phyloP scores from a whole-genome alignment of 2,113 vertebrate genomes.

The Plotosus lineatus region DNA sequence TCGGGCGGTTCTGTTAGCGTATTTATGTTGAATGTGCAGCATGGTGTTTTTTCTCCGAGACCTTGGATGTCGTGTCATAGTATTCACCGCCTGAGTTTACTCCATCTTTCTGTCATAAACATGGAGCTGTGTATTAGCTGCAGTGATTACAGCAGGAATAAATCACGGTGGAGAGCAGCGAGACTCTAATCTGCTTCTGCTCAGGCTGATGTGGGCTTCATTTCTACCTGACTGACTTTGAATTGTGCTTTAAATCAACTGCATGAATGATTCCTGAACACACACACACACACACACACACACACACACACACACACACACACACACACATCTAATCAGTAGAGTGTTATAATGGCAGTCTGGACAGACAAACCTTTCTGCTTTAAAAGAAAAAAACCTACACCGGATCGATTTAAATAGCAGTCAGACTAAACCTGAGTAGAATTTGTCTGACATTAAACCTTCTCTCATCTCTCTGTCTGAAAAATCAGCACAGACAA shows the following conservation, averaged over 20 bases:
- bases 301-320: constrained; percentile 27
- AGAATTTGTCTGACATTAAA: background rate
- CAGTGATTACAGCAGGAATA: constrained; percentile 13
- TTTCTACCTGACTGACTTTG: constrained; percentile 46
- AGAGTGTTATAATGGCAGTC: background rate
- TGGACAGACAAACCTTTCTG: background rate
- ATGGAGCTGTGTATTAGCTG: constrained; percentile 13
- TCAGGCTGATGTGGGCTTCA: constrained; percentile 34
- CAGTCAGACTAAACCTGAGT: background rate
- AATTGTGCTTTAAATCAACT: constrained; percentile 54
- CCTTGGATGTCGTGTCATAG: background rate
- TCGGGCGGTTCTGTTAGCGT: background rate
- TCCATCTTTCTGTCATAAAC: constrained; percentile 9
- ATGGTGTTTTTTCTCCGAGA: background rate
- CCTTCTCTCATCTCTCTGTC: background rate
- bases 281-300: constrained; percentile 29
- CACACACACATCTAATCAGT: background rate
- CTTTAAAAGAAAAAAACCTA: background rate
- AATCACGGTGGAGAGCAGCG: constrained; percentile 2
- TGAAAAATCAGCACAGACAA: background rate
- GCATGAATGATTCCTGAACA: constrained; percentile 45
- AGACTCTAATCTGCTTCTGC: constrained; percentile 28
- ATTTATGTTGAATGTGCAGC: background rate
- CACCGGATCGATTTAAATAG: background rate
- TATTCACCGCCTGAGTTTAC: background rate